Evolutionary conservation across 92 coral and sea anemone genomes (phyloP).

Genomic region (Phymanthus crucifer): DNA sequence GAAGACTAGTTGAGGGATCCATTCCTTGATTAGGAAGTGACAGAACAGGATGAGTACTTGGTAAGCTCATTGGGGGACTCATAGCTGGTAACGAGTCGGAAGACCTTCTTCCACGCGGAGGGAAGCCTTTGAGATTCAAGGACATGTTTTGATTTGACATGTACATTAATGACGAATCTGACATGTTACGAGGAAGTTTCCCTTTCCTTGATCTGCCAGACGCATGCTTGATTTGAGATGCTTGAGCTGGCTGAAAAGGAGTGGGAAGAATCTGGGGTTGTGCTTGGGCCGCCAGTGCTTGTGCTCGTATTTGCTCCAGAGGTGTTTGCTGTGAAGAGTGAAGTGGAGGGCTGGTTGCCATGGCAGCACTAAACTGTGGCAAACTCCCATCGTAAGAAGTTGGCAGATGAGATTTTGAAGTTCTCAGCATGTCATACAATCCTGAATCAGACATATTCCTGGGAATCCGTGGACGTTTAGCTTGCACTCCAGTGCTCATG

Average conservation of each 20-base stretch:
- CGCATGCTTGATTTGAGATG: slow-evolving; percentile 23
- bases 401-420: slow-evolving; percentile 12
- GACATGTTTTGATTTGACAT: slow-evolving; percentile 44
- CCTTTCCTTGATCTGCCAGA: slow-evolving; percentile 57
- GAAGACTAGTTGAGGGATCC: not conserved
- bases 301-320: slow-evolving; percentile 35
- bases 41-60: slow-evolving; percentile 5
- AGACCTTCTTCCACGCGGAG: slow-evolving; percentile 54
- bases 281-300: slow-evolving; percentile 34
- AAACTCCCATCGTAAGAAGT: slow-evolving; percentile 24
- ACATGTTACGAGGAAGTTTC: slow-evolving; percentile 84
- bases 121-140: not conserved
- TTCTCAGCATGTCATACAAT: slow-evolving; percentile 57
- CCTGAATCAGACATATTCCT: slow-evolving; percentile 96
- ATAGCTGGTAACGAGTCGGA: slow-evolving; percentile 46
- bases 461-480: slow-evolving; percentile 87
- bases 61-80: slow-evolving; percentile 28
- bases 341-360: not conserved
- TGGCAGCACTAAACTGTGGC: slow-evolving; percentile 5
- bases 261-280: not conserved
- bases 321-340: slow-evolving; percentile 37
- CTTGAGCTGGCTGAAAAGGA: not conserved
- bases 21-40: not conserved
- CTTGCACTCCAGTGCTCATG: slow-evolving; percentile 54
- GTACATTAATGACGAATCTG: slow-evolving; percentile 86